Evolutionary conservation across 2,113 vertebrate species (phyloP).

Genomic region (Hyperopisus bebe): DNA sequence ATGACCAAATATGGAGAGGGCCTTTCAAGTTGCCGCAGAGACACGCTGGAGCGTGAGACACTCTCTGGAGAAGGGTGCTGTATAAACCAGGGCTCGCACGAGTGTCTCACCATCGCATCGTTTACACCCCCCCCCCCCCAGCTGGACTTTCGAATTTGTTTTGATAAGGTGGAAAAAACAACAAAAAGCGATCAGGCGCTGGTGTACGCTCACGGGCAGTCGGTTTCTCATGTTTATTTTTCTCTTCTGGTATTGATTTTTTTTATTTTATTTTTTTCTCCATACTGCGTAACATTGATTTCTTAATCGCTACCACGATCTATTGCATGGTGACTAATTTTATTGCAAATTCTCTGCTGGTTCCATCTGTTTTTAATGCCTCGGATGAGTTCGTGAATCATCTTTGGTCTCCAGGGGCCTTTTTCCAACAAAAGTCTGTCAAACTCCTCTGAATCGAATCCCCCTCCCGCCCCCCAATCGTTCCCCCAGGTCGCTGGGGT

Average conservation of each 20-base stretch:
- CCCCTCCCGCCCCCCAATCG: not conserved
- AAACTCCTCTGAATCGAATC: not conserved
- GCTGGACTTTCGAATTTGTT: not conserved
- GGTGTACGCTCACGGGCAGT: not conserved
- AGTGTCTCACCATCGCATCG: not conserved
- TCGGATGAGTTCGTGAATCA: not conserved
- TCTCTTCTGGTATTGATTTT: not conserved
- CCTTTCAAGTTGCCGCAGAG: not conserved
- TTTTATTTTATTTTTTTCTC: not conserved
- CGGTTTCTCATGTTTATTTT: not conserved
- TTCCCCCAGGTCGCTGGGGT: conserved; percentile 70
- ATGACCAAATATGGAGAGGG: conserved; percentile 46
- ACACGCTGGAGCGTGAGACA: conserved; percentile 5
- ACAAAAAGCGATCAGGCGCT: not conserved
- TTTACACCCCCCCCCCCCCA: no score
- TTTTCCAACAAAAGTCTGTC: not conserved
- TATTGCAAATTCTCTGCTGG: not conserved
- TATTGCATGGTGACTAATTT: not conserved
- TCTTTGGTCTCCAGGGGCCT: not conserved
- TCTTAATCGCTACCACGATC: not conserved
- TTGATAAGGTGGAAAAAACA: not conserved
- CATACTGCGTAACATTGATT: not conserved
- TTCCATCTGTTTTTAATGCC: not conserved
- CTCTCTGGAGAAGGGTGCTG: conserved; percentile 17
- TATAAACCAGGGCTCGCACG: not conserved